Evolutionary conservation across 2,888 invertebrate species (phyloP).

Genomic region (Unio pictorum): DNA sequence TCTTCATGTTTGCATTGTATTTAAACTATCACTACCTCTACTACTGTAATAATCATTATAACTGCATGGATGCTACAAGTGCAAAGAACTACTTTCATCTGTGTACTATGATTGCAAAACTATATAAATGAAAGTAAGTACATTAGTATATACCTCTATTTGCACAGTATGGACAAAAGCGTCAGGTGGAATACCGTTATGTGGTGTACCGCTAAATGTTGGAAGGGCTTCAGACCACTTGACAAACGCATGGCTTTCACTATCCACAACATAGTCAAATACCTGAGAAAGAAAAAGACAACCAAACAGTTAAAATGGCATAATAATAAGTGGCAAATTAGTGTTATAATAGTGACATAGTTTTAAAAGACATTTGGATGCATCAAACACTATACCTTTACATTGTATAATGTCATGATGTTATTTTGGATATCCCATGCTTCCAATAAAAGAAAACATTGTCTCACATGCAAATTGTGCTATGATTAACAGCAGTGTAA

Average conservation of each 20-base stretch:
- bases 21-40: not conserved
- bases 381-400: too few relatives aligned
- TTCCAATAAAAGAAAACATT: too few relatives aligned
- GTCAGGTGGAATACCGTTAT: slow-evolving; percentile 66
- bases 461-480: too few relatives aligned
- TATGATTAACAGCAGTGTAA: too few relatives aligned
- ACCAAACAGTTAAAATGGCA: not conserved
- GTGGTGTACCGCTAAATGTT: slow-evolving; percentile 63
- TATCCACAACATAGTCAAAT: slow-evolving; percentile 69
- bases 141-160: slow-evolving; percentile 51
- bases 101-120: not conserved
- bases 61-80: not conserved
- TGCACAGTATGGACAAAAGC: slow-evolving; percentile 69
- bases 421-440: too few relatives aligned
- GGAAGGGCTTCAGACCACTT: slow-evolving; percentile 66
- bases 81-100: not conserved
- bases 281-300: slow-evolving; percentile 46
- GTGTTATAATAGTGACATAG: too few relatives aligned
- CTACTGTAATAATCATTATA: too few relatives aligned
- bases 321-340: too few relatives aligned
- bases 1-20: too few relatives aligned
- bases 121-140: not conserved
- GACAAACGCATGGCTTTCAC: slow-evolving; percentile 66
- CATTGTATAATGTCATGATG: too few relatives aligned
- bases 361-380: too few relatives aligned